Conservation (phyloP, 2,797 vertebrate genomes). For the Chromis chromis region DNA sequence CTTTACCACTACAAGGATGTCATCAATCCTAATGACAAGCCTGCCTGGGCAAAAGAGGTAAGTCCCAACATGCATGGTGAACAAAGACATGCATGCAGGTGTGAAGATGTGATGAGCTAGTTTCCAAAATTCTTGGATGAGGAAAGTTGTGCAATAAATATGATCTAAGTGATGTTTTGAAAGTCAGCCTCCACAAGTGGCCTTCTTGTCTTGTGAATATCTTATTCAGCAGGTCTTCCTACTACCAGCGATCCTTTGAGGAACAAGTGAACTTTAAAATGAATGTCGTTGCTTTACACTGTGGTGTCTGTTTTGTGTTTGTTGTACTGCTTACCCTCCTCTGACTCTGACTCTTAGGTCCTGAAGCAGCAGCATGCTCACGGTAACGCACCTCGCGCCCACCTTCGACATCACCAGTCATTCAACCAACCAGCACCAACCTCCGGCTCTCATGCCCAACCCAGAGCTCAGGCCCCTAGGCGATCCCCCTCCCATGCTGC, state of each 20-base stretch:
- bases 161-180: neutral
- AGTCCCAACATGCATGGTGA: constrained; percentile 26
- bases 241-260: constrained; percentile 14
- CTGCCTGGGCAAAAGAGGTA: constrained; percentile 97
- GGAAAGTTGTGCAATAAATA: neutral
- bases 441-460: constrained; percentile 62
- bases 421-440: constrained; percentile 74
- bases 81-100: constrained; percentile 10
- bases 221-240: constrained; percentile 47
- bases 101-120: neutral
- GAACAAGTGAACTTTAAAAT: neutral
- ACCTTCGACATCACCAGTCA: constrained; percentile 72
- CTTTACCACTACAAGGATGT: constrained; percentile 96
- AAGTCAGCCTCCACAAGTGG: constrained; percentile 17
- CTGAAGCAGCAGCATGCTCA: constrained; percentile 74
- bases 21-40: constrained; percentile 92
- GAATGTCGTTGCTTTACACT: neutral
- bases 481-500: constrained; percentile 47
- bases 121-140: neutral
- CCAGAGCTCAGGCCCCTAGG: constrained; percentile 39
- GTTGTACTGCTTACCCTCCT: constrained; percentile 72
- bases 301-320: constrained; percentile 39
- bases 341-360: constrained; percentile 85
- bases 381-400: constrained; percentile 77
- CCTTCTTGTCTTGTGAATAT: constrained; percentile 25